phyloP scores from a whole-genome alignment of 2,113 vertebrate genomes.

The Indicator indicator region DNA sequence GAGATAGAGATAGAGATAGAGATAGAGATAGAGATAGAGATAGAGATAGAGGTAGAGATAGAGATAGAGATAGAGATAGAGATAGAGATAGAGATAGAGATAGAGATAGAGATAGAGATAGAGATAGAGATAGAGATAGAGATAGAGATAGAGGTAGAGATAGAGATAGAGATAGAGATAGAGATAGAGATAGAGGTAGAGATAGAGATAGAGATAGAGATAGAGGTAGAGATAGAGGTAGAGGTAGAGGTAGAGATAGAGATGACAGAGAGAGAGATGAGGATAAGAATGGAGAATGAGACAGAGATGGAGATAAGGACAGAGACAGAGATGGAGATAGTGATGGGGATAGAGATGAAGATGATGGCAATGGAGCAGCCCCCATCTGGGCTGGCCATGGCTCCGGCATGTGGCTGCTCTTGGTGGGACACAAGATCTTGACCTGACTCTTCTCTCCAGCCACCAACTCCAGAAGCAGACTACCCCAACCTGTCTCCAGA shows the following conservation, averaged over 20 bases:
- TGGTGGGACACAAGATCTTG: not conserved
- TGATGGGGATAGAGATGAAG: not conserved
- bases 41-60: not conserved
- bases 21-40: not conserved
- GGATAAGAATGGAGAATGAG: too few relatives aligned
- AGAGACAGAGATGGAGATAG: not conserved
- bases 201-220: too few relatives aligned
- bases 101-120: too few relatives aligned
- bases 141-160: too few relatives aligned
- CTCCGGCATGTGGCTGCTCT: not conserved
- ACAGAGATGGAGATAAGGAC: too few relatives aligned
- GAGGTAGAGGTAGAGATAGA: too few relatives aligned
- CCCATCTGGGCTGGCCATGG: not conserved
- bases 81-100: not conserved
- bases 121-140: not conserved
- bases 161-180: not conserved
- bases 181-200: not conserved
- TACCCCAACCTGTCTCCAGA: conserved; percentile 69
- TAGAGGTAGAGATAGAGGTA: too few relatives aligned
- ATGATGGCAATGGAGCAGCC: not conserved
- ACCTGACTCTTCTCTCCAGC: conserved; percentile 72
- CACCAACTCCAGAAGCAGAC: conserved; percentile 84
- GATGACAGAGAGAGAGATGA: too few relatives aligned
- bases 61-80: not conserved
- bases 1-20: not conserved